These are phyloP conservation scores for Ellobius talpinus DNA, from an alignment of 2,113 vertebrate genomes.

Conservation along the genomic window DNA sequence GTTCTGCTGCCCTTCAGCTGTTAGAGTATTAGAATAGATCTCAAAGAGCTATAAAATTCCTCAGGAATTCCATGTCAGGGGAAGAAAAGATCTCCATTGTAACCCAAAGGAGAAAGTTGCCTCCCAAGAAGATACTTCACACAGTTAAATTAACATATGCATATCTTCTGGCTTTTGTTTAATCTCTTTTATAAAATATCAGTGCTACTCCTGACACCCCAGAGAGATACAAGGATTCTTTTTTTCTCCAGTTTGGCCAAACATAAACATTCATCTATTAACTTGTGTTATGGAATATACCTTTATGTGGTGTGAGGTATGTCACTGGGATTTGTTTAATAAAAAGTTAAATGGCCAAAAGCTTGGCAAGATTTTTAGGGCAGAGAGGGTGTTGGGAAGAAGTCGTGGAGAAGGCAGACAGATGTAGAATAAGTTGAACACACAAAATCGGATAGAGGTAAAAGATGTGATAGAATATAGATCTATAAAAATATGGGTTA, in stretches of 20 bases:
- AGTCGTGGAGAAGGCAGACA: not conserved
- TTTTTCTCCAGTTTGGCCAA: not conserved
- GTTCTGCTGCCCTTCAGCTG: not conserved
- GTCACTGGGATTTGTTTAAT: too few species aligned
- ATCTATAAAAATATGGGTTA: not conserved
- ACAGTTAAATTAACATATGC: not conserved
- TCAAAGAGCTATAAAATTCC: not conserved
- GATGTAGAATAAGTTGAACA: not conserved
- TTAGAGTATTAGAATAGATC: not conserved
- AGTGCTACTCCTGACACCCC: not conserved
- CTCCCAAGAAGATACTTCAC: not conserved
- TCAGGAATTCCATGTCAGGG: not conserved
- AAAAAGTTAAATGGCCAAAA: too few species aligned
- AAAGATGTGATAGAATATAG: not conserved
- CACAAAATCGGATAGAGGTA: not conserved
- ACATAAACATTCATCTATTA: not conserved
- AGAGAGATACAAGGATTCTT: not conserved
- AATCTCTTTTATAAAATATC: not conserved
- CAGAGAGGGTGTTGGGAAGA: not conserved
- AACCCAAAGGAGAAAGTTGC: not conserved
- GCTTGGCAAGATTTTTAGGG: not conserved
- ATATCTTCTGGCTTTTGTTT: not conserved
- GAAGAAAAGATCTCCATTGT: not conserved
- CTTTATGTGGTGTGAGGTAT: not conserved
- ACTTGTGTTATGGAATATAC: not conserved